Conservation (phyloP, 1,140 invertebrate species). For the Aphelinus atriplicis region DNA sequence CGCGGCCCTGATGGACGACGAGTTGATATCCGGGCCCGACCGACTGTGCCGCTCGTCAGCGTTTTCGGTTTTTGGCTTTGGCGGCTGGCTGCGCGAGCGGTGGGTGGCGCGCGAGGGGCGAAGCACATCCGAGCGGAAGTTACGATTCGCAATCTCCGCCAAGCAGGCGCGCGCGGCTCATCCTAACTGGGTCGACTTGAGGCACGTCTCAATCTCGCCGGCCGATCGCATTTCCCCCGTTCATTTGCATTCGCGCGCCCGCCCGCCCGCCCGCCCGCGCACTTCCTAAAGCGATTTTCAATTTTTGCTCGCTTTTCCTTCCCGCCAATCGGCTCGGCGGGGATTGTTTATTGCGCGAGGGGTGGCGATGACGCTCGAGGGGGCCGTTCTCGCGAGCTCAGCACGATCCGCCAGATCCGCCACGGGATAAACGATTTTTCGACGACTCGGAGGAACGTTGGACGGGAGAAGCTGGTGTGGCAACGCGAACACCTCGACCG, state of each 20-base stretch:
- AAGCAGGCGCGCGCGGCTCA: constrained; percentile 2
- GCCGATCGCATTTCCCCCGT: constrained; percentile 37
- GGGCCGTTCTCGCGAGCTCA: too few relatives aligned
- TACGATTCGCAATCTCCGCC: constrained; percentile 52
- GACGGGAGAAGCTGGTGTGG: too few relatives aligned
- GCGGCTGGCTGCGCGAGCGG: too few relatives aligned
- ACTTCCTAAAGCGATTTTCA: constrained; percentile 21
- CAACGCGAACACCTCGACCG: too few relatives aligned
- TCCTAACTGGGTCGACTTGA: constrained; percentile 34
- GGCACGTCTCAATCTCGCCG: constrained; percentile 30
- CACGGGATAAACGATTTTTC: constrained; percentile 22
- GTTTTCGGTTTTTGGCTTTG: not conserved
- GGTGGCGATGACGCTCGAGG: not conserved
- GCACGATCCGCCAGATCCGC: too few relatives aligned
- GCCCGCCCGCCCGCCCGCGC: not conserved
- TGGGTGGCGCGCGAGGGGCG: not conserved
- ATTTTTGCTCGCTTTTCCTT: not conserved
- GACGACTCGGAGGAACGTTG: constrained; percentile 1
- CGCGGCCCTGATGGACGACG: not conserved
- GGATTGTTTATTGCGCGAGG: constrained; percentile 25
- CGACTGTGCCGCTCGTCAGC: constrained; percentile 8
- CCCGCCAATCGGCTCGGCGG: not conserved
- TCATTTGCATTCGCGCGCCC: constrained; percentile 34
- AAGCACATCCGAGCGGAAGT: constrained; percentile 44
- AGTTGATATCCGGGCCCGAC: not conserved